Conservation (phyloP, 2,888 invertebrate genomes). For the Drosophila demipolita region DNA sequence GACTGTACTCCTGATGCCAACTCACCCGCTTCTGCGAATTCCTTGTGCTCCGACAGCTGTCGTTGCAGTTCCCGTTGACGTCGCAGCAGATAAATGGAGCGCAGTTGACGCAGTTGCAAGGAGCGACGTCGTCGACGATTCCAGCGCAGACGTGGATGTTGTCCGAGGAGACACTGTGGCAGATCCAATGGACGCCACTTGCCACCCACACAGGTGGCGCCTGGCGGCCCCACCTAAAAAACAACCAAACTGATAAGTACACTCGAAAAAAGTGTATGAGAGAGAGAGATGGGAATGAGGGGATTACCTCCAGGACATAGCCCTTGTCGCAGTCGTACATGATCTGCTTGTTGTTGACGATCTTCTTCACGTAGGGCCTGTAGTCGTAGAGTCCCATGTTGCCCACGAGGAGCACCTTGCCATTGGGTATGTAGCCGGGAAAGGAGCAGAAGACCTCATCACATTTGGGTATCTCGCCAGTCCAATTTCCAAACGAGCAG, state of each 20-base stretch:
- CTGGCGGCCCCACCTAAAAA: conserved; percentile 91
- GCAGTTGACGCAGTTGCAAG: conserved; percentile 74
- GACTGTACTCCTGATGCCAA: not conserved
- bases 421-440: conserved; percentile 95
- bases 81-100: conserved; percentile 79
- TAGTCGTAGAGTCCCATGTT: conserved; percentile 99
- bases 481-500: conserved; percentile 98
- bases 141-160: conserved; percentile 94
- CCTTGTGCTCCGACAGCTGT: conserved; percentile 54
- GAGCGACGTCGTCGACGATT: conserved; percentile 88
- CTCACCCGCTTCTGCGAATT: conserved; percentile 19
- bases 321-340: conserved; percentile 98
- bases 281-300: not conserved
- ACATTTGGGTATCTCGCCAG: conserved; percentile 94
- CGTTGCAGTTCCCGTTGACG: conserved; percentile 73
- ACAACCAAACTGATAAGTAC: not conserved
- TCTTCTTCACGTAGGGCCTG: conserved; percentile 94
- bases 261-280: not conserved
- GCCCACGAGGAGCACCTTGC: conserved; percentile 95
- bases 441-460: conserved; percentile 96
- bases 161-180: conserved; percentile 93
- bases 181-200: conserved; percentile 96
- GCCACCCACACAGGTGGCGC: conserved; percentile 97
- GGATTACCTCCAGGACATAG: conserved; percentile 89
- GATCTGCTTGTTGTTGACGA: conserved; percentile 96